These are phyloP conservation scores for Dusona sp. DNA, from an alignment of 2,888 invertebrate species.

Conservation along the genomic window DNA sequence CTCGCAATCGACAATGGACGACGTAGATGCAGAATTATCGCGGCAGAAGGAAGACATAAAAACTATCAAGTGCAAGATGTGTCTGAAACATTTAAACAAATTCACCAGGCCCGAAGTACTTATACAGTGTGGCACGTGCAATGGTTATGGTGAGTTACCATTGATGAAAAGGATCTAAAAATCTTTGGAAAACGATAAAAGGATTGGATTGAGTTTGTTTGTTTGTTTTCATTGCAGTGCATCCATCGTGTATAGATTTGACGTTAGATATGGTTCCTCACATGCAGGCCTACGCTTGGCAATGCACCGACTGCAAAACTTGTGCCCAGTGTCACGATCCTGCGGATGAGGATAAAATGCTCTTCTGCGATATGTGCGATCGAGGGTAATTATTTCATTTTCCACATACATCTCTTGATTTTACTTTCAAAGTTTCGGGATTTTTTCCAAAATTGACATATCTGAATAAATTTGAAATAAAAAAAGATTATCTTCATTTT, in stretches of 20 bases:
- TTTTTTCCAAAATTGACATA: neutral
- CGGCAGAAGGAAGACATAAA: conserved; percentile 80
- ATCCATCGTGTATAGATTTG: conserved; percentile 95
- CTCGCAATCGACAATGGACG: conserved; percentile 84
- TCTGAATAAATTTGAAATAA: neutral
- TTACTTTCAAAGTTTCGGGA: neutral
- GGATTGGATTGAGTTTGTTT: neutral
- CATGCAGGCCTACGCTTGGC: conserved; percentile 95
- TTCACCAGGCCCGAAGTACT: conserved; percentile 86
- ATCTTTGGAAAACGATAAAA: neutral
- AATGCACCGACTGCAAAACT: conserved; percentile 96
- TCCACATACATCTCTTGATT: conserved; percentile 23
- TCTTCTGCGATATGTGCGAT: conserved; percentile 97
- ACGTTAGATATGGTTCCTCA: conserved; percentile 93
- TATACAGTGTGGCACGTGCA: conserved; percentile 88
- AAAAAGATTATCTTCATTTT: neutral
- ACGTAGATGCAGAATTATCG: conserved; percentile 82
- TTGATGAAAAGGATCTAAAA: neutral
- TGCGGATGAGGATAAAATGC: conserved; percentile 95
- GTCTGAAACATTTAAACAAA: conserved; percentile 85
- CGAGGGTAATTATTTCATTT: conserved; percentile 87
- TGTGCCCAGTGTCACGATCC: conserved; percentile 94
- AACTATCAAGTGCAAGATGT: conserved; percentile 85
- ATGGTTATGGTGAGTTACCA: conserved; percentile 86
- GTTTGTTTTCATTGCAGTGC: conserved; percentile 86